Evolutionary conservation across 2,113 vertebrate genomes (phyloP).

Genomic region (Sander lucioperca): DNA sequence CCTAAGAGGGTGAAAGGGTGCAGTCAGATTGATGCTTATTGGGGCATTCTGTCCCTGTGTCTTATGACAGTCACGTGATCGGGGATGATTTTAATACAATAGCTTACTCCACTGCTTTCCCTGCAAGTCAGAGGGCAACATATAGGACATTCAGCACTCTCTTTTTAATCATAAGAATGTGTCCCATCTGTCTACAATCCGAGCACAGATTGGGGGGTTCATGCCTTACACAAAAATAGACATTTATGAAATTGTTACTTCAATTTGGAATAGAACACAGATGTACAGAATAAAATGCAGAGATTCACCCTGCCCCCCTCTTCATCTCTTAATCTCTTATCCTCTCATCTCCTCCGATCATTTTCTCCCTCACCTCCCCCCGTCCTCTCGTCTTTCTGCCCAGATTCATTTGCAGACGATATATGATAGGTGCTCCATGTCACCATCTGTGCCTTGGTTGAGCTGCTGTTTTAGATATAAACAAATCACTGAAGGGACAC

Average conservation of each 20-base stretch:
- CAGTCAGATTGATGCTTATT: constrained; percentile 69
- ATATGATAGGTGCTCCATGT: constrained; percentile 62
- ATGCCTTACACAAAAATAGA: constrained; percentile 24
- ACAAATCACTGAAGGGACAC: constrained; percentile 32
- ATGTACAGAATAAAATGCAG: constrained; percentile 47
- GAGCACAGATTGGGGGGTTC: not conserved
- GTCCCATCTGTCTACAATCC: constrained; percentile 62
- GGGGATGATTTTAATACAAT: constrained; percentile 58
- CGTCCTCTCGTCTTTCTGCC: not conserved
- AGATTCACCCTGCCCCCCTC: constrained; percentile 17
- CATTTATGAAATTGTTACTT: constrained; percentile 37
- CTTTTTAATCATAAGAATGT: constrained; percentile 61
- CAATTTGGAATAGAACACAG: constrained; percentile 37
- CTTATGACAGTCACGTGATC: constrained; percentile 53
- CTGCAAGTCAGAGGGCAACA: constrained; percentile 33
- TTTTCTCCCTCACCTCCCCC: constrained; percentile 34
- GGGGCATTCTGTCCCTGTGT: constrained; percentile 64
- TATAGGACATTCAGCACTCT: constrained; percentile 22
- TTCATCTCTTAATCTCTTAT: constrained; percentile 71
- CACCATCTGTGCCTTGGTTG: constrained; percentile 64
- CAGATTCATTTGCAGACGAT: constrained; percentile 51
- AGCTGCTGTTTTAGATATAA: constrained; percentile 49
- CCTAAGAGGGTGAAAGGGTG: constrained; percentile 57
- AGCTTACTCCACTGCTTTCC: constrained; percentile 48
- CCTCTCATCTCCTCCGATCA: constrained; percentile 58